Conservation (phyloP, 2,888 invertebrate genomes). For the Branchellion lobata region DNA sequence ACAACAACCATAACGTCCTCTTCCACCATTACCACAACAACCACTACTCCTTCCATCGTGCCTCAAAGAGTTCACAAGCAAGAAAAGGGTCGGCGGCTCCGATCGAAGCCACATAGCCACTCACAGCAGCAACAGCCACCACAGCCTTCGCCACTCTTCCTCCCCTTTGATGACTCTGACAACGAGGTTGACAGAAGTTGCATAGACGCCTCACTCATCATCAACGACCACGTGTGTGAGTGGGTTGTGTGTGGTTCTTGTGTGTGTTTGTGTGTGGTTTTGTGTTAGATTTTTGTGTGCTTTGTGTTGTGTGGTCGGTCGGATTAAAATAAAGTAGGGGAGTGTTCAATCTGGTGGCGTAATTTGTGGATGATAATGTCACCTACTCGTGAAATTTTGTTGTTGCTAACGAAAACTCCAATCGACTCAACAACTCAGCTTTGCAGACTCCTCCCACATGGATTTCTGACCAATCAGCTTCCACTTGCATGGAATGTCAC, state of each 20-base stretch:
- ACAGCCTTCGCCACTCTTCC: not conserved
- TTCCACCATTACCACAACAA: not conserved
- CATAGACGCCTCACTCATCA: not conserved
- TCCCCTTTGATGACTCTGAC: not conserved
- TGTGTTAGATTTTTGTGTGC: no score
- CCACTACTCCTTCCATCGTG: not conserved
- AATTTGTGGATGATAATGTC: no score
- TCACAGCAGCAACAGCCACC: not conserved
- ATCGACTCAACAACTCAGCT: not conserved
- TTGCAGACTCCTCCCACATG: constrained; percentile 60
- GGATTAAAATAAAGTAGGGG: no score
- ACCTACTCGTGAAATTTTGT: not conserved
- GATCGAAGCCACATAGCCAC: constrained; percentile 18
- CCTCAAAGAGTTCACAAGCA: not conserved
- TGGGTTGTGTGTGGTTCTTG: not conserved
- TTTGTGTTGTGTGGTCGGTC: no score
- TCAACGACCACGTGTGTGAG: not conserved
- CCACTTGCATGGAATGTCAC: constrained; percentile 87
- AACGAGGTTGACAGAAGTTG: constrained; percentile 1
- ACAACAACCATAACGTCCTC: not conserved
- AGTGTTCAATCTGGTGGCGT: no score
- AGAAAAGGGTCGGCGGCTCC: no score
- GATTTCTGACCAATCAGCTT: constrained; percentile 90
- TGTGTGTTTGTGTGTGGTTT: no score
- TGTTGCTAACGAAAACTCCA: not conserved